These are phyloP conservation scores for Lepidonotus clava DNA, from an alignment of 2,888 invertebrate genomes.

Conservation along the genomic window DNA sequence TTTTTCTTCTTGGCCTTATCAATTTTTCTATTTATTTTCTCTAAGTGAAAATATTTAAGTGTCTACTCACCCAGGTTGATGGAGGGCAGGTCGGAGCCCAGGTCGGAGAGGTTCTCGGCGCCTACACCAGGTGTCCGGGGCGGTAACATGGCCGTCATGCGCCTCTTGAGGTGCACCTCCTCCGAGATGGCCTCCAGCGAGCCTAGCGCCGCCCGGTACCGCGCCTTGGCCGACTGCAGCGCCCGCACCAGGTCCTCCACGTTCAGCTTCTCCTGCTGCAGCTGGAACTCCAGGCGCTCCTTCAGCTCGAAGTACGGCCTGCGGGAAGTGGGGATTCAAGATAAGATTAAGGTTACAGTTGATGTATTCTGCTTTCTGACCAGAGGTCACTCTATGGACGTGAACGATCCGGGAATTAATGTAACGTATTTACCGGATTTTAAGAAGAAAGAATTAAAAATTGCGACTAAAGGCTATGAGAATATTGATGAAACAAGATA, in stretches of 20 bases:
- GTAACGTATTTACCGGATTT: too few relatives aligned
- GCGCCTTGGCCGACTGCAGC: conserved; percentile 89
- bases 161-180: conserved; percentile 83
- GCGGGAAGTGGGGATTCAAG: conserved; percentile 57
- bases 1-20: too few relatives aligned
- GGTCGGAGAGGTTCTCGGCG: conserved; percentile 82
- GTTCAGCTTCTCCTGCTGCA: conserved; percentile 87
- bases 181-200: conserved; percentile 94
- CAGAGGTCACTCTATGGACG: too few relatives aligned
- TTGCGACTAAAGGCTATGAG: too few relatives aligned
- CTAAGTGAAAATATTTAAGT: too few relatives aligned
- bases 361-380: too few relatives aligned
- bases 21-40: too few relatives aligned
- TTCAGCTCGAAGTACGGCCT: conserved; percentile 95
- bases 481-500: too few relatives aligned
- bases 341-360: not conserved
- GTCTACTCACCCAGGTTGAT: conserved; percentile 61
- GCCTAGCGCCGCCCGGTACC: conserved; percentile 90
- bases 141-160: conserved; percentile 68
- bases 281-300: conserved; percentile 90
- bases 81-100: conserved; percentile 62
- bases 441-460: too few relatives aligned
- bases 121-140: conserved; percentile 89
- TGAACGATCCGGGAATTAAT: too few relatives aligned
- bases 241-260: conserved; percentile 90